These are phyloP conservation scores for Sebastes diploproa DNA, from an alignment of 2,797 vertebrate species.

Conservation along the genomic window DNA sequence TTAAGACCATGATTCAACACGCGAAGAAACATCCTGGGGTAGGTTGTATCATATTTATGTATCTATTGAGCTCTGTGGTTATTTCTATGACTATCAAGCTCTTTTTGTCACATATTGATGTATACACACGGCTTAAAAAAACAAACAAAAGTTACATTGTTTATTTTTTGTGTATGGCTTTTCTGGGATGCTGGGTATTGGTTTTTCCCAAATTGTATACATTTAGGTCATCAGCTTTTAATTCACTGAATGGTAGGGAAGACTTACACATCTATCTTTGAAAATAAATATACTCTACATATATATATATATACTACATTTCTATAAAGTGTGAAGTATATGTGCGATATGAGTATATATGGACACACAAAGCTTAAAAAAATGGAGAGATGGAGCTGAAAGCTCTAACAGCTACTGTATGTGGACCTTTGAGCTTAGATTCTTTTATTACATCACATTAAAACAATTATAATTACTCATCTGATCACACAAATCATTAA, in stretches of 20 bases:
- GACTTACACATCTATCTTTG: background rate
- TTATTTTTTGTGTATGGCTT: background rate
- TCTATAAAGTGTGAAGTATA: background rate
- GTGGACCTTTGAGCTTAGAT: background rate
- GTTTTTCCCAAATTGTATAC: background rate
- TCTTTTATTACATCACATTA: background rate
- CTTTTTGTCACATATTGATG: background rate
- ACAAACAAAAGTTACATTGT: background rate
- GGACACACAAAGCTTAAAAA: background rate
- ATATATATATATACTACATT: background rate
- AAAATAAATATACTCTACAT: background rate
- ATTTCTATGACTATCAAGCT: background rate
- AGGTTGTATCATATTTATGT: conserved; percentile 50
- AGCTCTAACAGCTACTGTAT: background rate
- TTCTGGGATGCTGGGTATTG: background rate
- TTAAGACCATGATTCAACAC: conserved; percentile 67
- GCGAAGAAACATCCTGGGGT: conserved; percentile 80
- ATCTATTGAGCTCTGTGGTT: background rate
- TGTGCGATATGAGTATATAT: background rate
- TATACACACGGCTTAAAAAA: background rate
- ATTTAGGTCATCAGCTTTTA: background rate
- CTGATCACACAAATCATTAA: background rate
- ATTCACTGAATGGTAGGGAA: background rate
- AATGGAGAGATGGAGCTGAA: no score
- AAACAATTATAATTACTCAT: background rate